Base-by-base conservation (phyloP, 2,113 vertebrate species). In the Octodon degus region DNA sequence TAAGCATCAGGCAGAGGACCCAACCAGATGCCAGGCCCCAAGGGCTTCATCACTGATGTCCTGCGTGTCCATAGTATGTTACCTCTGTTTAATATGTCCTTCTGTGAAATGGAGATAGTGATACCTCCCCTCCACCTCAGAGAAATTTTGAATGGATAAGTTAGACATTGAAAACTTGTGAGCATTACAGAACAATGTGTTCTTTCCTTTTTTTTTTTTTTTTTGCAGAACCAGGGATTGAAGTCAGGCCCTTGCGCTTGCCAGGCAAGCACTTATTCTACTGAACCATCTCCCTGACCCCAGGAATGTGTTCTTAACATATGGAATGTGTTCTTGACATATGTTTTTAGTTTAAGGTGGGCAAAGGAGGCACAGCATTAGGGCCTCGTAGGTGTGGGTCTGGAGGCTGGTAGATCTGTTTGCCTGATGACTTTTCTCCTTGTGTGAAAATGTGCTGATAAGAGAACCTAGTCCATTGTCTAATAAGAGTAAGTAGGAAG, bases 1-100 rank as follows among this genome's bases (percentile, higher is more conserved):
- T 53, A 60, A 85, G 43, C 81, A 50, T 91, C 84, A 92, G 60
- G 85, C 47, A 92, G 80, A 92, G 77, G 34, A 70, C 53, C 30
- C 47, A 65, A 16, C 11, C 47, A 89, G 67, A 74, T 30, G 32
- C 25, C 16, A 70, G 86, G 80, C 40, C 43, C 43, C 63, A 34
- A 40, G 87, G 10, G 63, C 53, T 77, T 67, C 34, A 24, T 65
- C 65, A 30, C 14, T 79, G 37, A 34, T 25, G 80, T 72, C 43
- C 55, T 60, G 5, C 63, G 27, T 85, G 72, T 67, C 32, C 37
- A 63, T 81, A 50, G 37, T 34, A 34, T 50, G 68, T 84, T n/a
- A 40, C 62, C 50, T 88, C 63, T 90, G 60, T 92, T 87, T 83
- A 25, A 83, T 50, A 22, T 17, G 34, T 80, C 70, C 67, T 22